Base-by-base conservation (phyloP, 2,797 vertebrate genomes). In the Arrhamphus sclerolepis region DNA sequence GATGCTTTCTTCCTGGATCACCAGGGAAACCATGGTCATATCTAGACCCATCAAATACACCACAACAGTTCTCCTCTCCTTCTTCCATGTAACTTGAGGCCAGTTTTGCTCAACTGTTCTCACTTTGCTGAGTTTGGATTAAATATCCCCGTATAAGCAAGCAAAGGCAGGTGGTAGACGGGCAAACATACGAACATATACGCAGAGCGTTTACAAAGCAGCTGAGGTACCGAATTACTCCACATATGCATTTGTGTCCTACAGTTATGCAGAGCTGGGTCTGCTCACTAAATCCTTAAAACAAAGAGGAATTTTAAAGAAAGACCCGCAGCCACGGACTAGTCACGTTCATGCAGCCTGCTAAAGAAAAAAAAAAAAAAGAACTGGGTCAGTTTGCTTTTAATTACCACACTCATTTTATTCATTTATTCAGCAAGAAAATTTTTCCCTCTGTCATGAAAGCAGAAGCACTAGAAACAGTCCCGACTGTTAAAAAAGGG, bases 351-450 rank as follows among this genome's bases (percentile, higher is more conserved):
- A 5, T 28, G 44, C 43, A 62, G 59, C 55, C 43, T 40, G 42
- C 80, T 70, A 69, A 75, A 79, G 43, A 46, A 26, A 53, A 57
- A 50, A 24, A 22, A 44, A 72, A 79, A 77, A 48, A 74, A 70
- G 57, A 93, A 90, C 78, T 91, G 85, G 90, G 91, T 86, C 88
- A 85, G 86, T 90, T 90, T 90, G 80, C 83, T 88, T 88, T 91
- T 92, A 92, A 93, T 92, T 92, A 91, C 77, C 59, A 46, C 29
- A 66, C 77, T 91, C 88, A 90, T 88, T 87, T 46, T 94, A 93
- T 94, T 92, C 87, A 92, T 92, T 89, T 91, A 93, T 92, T 91
- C 91, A 89, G 84, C 75, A 66, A 74, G 63, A 54, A 50, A 75
- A 78, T 70, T 22, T 60, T 57, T 77, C 71, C 65, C 70, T 84